phyloP scores from a whole-genome alignment of 2,113 vertebrate species.

The Marcusenius ussheri region DNA sequence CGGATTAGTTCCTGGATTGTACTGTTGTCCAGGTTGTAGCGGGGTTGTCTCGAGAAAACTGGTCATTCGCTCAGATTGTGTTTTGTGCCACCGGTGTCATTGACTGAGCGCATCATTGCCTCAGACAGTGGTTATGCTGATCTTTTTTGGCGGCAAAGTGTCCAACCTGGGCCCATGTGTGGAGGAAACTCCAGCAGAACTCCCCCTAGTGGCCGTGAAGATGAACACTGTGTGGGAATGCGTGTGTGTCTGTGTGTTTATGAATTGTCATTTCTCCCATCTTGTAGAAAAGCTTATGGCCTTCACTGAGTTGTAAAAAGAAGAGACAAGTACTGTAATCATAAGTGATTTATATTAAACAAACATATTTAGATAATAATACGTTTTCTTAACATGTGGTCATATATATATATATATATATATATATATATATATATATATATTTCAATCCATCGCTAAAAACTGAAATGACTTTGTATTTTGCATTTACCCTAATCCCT shows the following conservation, averaged over 20 bases:
- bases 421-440: not conserved
- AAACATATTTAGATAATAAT: not conserved
- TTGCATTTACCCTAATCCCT: not conserved
- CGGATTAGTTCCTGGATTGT: not conserved
- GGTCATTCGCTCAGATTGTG: not conserved
- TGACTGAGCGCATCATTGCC: not conserved
- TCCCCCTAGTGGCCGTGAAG: not conserved
- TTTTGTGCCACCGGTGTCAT: not conserved
- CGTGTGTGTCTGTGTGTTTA: not conserved
- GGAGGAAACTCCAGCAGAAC: not conserved
- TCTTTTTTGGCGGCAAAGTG: not conserved
- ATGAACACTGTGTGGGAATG: not conserved
- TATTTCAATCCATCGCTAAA: not conserved
- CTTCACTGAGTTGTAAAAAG: not conserved
- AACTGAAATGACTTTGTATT: not conserved
- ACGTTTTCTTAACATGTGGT: not conserved
- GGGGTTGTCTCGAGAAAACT: not conserved
- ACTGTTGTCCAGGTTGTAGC: constrained; percentile 10
- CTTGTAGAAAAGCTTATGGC: not conserved
- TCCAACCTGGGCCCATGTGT: not conserved
- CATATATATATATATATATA: not conserved
- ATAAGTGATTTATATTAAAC: not conserved
- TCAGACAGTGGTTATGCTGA: not conserved
- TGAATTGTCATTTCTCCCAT: not conserved
- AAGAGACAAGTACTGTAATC: constrained; percentile 5